These are phyloP conservation scores for Drosophila lacteicornis DNA, from an alignment of 1,140 invertebrate species.

Conservation along the genomic window DNA sequence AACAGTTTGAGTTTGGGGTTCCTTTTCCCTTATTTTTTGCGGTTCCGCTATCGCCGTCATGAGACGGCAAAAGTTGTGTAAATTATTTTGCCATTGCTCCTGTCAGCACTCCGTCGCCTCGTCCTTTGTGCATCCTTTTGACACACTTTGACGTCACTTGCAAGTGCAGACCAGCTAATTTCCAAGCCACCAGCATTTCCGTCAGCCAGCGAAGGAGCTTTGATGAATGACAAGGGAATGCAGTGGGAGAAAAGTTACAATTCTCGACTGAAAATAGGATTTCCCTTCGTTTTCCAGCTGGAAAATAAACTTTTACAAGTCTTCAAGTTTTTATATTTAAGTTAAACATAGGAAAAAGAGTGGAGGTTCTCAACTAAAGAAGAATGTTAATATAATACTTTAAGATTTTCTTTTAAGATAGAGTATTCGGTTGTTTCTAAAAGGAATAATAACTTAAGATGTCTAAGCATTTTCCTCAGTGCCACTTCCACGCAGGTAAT, in stretches of 20 bases:
- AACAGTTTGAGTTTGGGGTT: slow-evolving; percentile 31
- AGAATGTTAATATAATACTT: too few relatives aligned
- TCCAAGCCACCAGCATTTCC: slow-evolving; percentile 34
- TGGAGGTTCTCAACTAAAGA: too few relatives aligned
- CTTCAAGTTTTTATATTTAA: neutral
- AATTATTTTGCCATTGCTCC: slow-evolving; percentile 74
- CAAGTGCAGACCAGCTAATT: slow-evolving; percentile 71
- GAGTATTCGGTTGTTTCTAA: too few relatives aligned
- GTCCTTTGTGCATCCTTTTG: slow-evolving; percentile 53
- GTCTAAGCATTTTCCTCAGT: neutral
- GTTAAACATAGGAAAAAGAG: too few relatives aligned
- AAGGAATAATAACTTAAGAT: neutral
- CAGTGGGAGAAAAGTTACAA: slow-evolving; percentile 1
- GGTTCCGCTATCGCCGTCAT: slow-evolving; percentile 30
- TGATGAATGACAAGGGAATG: slow-evolving; percentile 64
- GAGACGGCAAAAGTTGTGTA: slow-evolving; percentile 76
- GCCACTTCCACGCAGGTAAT: slow-evolving; percentile 15
- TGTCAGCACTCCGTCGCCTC: slow-evolving; percentile 19
- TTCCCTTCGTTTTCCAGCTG: neutral
- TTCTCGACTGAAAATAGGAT: too few relatives aligned
- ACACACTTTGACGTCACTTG: slow-evolving; percentile 79
- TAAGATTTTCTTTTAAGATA: too few relatives aligned
- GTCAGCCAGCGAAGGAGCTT: slow-evolving; percentile 16
- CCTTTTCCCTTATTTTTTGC: slow-evolving; percentile 20
- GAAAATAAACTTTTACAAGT: neutral